Conservation (phyloP, 2,888 invertebrate species). For the Myathropa florea region DNA sequence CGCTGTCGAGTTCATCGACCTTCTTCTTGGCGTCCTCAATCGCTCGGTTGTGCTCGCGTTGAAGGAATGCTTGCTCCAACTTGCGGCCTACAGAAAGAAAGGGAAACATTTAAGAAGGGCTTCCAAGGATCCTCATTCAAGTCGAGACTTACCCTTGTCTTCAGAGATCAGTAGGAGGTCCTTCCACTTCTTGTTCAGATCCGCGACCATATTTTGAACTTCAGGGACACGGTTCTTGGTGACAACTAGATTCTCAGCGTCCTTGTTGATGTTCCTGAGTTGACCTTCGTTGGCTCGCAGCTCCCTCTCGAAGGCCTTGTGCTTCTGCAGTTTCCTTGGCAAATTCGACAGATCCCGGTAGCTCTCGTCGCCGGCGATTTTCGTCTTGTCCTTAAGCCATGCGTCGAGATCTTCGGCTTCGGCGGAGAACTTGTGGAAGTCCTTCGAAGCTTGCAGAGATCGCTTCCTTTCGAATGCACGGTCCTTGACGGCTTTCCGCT, state of each 20-base stretch:
- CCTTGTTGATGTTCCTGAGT: constrained; percentile 91
- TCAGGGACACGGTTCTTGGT: constrained; percentile 87
- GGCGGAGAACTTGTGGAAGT: constrained; percentile 95
- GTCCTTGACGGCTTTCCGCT: constrained; percentile 88
- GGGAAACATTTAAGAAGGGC: neutral
- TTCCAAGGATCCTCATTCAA: no score
- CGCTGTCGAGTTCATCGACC: constrained; percentile 91
- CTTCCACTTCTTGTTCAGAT: constrained; percentile 90
- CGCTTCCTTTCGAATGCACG: constrained; percentile 88
- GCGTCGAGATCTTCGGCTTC: constrained; percentile 93
- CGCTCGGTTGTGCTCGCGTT: constrained; percentile 88
- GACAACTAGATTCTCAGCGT: constrained; percentile 87
- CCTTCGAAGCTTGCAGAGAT: constrained; percentile 90
- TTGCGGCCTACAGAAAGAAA: constrained; percentile 82
- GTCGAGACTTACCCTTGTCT: constrained; percentile 79
- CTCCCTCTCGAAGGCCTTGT: constrained; percentile 98
- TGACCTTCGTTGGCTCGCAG: constrained; percentile 96
- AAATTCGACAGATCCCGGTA: constrained; percentile 94
- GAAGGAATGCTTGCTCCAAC: constrained; percentile 93
- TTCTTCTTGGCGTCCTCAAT: constrained; percentile 95
- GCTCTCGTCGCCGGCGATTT: constrained; percentile 95
- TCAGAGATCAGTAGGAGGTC: constrained; percentile 86
- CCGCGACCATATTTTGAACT: constrained; percentile 85
- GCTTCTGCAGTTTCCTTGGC: constrained; percentile 95
- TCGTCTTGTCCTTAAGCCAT: constrained; percentile 96